phyloP scores from a whole-genome alignment of 2,888 invertebrate genomes.

The Drosophila kokeensis region DNA sequence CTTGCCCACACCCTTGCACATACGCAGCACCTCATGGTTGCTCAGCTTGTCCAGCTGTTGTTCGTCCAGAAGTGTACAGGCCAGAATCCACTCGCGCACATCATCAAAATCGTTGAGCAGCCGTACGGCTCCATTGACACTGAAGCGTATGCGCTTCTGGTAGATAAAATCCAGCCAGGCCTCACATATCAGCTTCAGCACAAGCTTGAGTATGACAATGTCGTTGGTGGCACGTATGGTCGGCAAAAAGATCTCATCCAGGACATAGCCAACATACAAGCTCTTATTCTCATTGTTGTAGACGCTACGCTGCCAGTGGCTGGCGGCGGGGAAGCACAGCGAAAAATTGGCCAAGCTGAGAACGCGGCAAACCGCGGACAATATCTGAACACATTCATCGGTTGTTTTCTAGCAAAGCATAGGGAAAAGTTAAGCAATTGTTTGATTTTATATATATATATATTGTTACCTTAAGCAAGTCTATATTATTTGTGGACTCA shows the following conservation, averaged over 20 bases:
- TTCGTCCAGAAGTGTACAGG: conserved; percentile 87
- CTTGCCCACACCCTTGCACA: conserved; percentile 94
- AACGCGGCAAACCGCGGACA: conserved; percentile 91
- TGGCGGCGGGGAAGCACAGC: conserved; percentile 91
- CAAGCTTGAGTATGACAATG: conserved; percentile 90
- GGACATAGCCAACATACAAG: conserved; percentile 90
- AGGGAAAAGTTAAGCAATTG: neutral
- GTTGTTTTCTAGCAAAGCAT: conserved; percentile 87
- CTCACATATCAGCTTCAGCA: conserved; percentile 93
- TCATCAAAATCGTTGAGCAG: conserved; percentile 93
- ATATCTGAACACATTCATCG: conserved; percentile 89
- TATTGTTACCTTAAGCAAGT: conserved; percentile 89
- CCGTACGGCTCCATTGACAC: conserved; percentile 91
- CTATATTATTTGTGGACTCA: conserved; percentile 91
- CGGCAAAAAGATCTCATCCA: conserved; percentile 91
- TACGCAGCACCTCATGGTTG: conserved; percentile 86
- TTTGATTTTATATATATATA: neutral
- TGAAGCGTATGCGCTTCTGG: conserved; percentile 92
- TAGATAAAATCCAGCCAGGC: conserved; percentile 95
- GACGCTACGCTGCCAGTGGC: conserved; percentile 87
- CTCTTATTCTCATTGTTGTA: conserved; percentile 85
- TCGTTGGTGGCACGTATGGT: conserved; percentile 92
- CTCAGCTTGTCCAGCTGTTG: conserved; percentile 85
- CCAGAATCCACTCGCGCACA: conserved; percentile 91
- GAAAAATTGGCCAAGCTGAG: conserved; percentile 92